Percentiles rank a stretch among this genome's conserved stretches.
Conservation (phyloP, 2,888 invertebrate genomes). For the Eucera pruinosa region DNA sequence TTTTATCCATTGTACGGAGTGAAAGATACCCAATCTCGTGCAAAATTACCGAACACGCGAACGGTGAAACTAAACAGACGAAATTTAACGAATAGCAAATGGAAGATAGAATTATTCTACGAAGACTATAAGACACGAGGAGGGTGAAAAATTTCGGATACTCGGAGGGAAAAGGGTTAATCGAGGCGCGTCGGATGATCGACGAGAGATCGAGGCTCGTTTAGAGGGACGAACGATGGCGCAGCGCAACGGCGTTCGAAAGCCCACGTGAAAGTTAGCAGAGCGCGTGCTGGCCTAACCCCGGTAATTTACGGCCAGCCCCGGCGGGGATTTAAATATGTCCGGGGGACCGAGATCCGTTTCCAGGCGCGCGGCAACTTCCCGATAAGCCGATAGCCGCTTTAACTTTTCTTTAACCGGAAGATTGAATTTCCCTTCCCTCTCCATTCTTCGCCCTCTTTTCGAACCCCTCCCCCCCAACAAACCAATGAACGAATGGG, state of each 20-base stretch:
- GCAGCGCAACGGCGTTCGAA: slow-evolving; percentile 33
- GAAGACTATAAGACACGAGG: too few species aligned
- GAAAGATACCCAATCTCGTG: too few species aligned
- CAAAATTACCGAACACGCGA: too few species aligned
- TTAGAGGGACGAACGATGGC: too few species aligned
- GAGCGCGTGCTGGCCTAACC: slow-evolving; percentile 53
- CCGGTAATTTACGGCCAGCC: slow-evolving; percentile 66
- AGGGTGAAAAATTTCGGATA: too few species aligned
- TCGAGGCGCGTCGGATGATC: slow-evolving; percentile 47
- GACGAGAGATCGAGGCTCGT: slow-evolving; percentile 52
- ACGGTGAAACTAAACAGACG: too few species aligned
- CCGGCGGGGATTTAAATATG: slow-evolving; percentile 69
- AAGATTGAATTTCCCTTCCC: slow-evolving; percentile 66
- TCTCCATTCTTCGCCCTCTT: too few species aligned
- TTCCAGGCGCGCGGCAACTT: slow-evolving; percentile 62
- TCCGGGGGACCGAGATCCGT: slow-evolving; percentile 65
- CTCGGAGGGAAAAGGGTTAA: slow-evolving; percentile 51
- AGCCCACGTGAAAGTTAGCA: slow-evolving; percentile 55
- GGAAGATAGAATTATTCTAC: too few species aligned
- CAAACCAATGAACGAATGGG: too few species aligned
- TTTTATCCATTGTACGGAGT: too few species aligned
- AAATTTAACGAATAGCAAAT: too few species aligned
- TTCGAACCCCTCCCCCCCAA: too few species aligned
- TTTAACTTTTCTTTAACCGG: slow-evolving; percentile 71
- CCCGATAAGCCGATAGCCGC: slow-evolving; percentile 71